Percentiles rank a stretch among this genome's conserved stretches.
These are phyloP conservation scores for Eptesicus fuscus DNA, from an alignment of 2,113 vertebrate genomes.

Conservation along the genomic window DNA sequence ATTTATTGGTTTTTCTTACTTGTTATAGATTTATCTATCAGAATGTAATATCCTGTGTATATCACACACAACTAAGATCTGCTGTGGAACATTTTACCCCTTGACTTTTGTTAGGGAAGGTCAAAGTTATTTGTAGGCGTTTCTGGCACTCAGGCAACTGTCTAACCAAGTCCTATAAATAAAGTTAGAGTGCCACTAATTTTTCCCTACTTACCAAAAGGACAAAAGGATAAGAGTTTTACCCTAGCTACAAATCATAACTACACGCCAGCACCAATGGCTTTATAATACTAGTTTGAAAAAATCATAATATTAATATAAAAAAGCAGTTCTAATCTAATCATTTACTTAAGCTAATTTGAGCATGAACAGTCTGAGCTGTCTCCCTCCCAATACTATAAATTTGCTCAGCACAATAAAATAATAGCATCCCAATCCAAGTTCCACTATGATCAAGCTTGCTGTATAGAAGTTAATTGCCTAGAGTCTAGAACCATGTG, in stretches of 20 bases:
- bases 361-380: constrained; percentile 5
- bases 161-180: constrained; percentile 70
- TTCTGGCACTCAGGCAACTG: constrained; percentile 47
- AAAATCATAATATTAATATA: constrained; percentile 39
- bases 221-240: constrained; percentile 45
- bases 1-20: neutral
- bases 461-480: neutral
- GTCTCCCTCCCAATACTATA: neutral
- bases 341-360: constrained; percentile 37
- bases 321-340: neutral
- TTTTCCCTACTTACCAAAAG: constrained; percentile 59
- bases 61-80: constrained; percentile 5
- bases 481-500: neutral
- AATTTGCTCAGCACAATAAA: constrained; percentile 26
- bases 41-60: neutral
- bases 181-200: constrained; percentile 63
- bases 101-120: constrained; percentile 63
- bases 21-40: neutral
- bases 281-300: constrained; percentile 18
- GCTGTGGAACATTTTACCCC: constrained; percentile 45
- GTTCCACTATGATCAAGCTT: neutral
- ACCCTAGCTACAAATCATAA: constrained; percentile 28
- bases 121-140: constrained; percentile 66
- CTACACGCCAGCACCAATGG: constrained; percentile 2
- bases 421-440: constrained; percentile 9